Evolutionary conservation across 2,888 invertebrate species (phyloP).

Genomic region (Prenolepis imparis): DNA sequence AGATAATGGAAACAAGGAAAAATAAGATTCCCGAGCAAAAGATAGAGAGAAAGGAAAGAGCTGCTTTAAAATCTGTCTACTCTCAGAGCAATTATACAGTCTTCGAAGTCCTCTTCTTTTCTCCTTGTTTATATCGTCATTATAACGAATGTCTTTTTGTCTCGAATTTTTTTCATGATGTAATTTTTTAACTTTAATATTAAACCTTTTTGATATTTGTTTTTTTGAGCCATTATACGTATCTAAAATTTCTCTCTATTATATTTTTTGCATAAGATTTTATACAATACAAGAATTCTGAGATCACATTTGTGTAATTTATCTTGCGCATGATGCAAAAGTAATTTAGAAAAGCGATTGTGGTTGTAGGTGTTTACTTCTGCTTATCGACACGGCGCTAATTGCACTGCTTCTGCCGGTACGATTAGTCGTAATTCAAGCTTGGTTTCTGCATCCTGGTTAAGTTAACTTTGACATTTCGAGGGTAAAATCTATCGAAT

Average conservation of each 20-base stretch:
- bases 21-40: constrained; percentile 22
- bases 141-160: background rate
- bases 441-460: constrained; percentile 27
- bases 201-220: background rate
- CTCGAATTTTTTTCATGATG: background rate
- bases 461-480: constrained; percentile 26
- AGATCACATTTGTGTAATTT: background rate
- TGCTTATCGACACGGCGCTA: constrained; percentile 29
- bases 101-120: background rate
- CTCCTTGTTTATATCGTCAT: background rate
- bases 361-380: constrained; percentile 32
- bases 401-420: constrained; percentile 27
- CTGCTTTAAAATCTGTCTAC: constrained; percentile 6
- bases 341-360: constrained; percentile 34
- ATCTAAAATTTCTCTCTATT: background rate
- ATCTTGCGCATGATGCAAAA: background rate
- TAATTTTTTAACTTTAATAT: background rate
- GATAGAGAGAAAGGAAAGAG: background rate
- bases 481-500: constrained; percentile 32
- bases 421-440: constrained; percentile 21
- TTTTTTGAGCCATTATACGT: background rate
- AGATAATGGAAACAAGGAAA: constrained; percentile 43
- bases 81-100: background rate
- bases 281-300: background rate
- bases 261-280: background rate